These are phyloP conservation scores for Pseudomyrmex dendroicus DNA, from an alignment of 1,140 invertebrate genomes.

Conservation along the genomic window DNA sequence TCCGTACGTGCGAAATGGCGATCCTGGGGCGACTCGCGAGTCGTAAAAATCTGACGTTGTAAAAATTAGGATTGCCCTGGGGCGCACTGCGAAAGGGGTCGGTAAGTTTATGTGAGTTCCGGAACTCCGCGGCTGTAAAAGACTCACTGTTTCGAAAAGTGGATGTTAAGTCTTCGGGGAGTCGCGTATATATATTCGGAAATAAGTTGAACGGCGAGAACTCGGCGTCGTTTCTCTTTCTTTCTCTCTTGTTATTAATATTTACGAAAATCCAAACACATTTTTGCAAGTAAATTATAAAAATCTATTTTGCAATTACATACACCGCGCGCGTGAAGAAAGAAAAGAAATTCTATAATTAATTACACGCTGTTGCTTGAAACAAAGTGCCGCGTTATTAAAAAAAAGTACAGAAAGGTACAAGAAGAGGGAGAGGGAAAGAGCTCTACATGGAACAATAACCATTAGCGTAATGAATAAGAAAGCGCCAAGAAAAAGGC, in stretches of 20 bases:
- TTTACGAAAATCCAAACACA: background rate
- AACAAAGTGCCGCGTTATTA: constrained; percentile 8
- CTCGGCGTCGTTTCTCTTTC: background rate
- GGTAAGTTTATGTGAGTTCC: constrained; percentile 60
- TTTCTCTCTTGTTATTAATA: background rate
- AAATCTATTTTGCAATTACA: constrained; percentile 2
- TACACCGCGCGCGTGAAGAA: background rate
- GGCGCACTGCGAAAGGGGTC: constrained; percentile 12
- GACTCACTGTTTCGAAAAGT: constrained; percentile 29
- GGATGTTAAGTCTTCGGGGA: constrained; percentile 37
- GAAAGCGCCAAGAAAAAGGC: constrained; percentile 15
- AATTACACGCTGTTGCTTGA: background rate
- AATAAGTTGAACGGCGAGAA: constrained; percentile 7
- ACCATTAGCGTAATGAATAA: constrained; percentile 53
- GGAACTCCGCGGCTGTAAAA: constrained; percentile 37
- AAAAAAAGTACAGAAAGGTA: background rate
- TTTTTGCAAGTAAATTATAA: background rate
- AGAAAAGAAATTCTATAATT: constrained; percentile 21
- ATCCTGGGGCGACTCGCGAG: constrained; percentile 14
- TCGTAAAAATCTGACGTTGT: constrained; percentile 67
- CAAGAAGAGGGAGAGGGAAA: background rate
- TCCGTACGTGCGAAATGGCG: constrained; percentile 37
- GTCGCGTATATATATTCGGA: background rate
- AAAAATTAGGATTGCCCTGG: constrained; percentile 65
- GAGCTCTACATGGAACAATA: background rate